A percentile compares a stretch with the other conserved stretches of the same genome.
phyloP scores from a whole-genome alignment of 2,797 vertebrate species.

The Poecile montanus region DNA sequence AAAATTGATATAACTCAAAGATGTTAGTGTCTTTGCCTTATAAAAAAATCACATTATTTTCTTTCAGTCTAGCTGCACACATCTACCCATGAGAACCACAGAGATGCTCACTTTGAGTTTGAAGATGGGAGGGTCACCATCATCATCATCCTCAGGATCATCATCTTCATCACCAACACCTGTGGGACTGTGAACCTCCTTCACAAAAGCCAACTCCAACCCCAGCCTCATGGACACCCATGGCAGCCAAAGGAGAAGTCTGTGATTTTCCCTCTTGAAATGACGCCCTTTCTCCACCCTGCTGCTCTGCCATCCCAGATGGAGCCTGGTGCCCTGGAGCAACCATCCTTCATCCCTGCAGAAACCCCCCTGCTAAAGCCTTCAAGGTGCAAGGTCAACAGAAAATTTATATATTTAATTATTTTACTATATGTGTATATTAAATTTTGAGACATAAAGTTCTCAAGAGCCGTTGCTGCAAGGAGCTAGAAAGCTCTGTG shows the following conservation, averaged over 20 bases:
- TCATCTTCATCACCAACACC: fast-evolving
- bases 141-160: background rate
- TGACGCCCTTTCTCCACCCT: fast-evolving
- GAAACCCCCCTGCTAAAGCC: background rate
- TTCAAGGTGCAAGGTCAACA: background rate
- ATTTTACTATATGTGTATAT: too few relatives aligned
- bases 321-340: background rate
- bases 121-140: background rate
- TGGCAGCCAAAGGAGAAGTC: background rate
- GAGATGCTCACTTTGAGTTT: background rate
- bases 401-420: background rate
- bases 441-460: background rate
- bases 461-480: background rate
- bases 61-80: background rate
- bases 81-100: background rate
- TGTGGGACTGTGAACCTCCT: background rate
- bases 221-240: background rate
- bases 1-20: background rate
- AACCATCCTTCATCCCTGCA: background rate
- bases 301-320: fast-evolving
- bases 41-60: background rate
- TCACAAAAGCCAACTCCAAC: fast-evolving
- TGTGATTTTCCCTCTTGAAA: background rate
- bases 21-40: background rate
- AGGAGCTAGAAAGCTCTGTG: background rate